These are phyloP conservation scores for Buteo buteo DNA, from an alignment of 2,113 vertebrate genomes.

Conservation along the genomic window DNA sequence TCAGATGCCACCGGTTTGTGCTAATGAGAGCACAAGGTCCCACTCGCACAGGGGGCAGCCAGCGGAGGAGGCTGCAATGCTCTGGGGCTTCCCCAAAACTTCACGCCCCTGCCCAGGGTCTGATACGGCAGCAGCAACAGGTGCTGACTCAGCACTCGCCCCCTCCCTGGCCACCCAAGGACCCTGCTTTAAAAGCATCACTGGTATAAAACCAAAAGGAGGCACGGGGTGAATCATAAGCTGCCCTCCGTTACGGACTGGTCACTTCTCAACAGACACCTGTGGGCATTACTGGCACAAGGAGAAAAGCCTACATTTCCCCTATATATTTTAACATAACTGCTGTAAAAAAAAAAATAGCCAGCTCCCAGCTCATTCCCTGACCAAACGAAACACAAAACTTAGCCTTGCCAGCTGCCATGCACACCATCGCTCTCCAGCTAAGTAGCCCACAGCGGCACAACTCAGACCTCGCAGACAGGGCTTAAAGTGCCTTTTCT, in stretches of 20 bases:
- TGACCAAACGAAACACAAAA: not conserved
- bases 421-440: not conserved
- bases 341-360: not conserved
- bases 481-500: not conserved
- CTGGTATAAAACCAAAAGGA: not conserved
- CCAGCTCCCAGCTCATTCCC: not conserved
- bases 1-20: not conserved
- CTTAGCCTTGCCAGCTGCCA: not conserved
- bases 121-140: not conserved
- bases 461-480: not conserved
- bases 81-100: not conserved
- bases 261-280: not conserved
- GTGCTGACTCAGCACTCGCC: not conserved
- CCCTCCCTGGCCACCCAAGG: not conserved
- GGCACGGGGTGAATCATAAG: not conserved
- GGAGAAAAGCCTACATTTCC: not conserved
- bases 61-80: not conserved
- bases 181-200: not conserved
- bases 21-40: not conserved
- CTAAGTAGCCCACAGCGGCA: not conserved
- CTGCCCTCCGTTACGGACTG: not conserved
- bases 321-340: not conserved
- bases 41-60: not conserved
- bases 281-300: not conserved
- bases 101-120: not conserved